Evolutionary conservation across 2,113 vertebrate species (phyloP), one percentile per base, ranked within the genome.

Genomic region (Vanacampus margaritifer): DNA sequence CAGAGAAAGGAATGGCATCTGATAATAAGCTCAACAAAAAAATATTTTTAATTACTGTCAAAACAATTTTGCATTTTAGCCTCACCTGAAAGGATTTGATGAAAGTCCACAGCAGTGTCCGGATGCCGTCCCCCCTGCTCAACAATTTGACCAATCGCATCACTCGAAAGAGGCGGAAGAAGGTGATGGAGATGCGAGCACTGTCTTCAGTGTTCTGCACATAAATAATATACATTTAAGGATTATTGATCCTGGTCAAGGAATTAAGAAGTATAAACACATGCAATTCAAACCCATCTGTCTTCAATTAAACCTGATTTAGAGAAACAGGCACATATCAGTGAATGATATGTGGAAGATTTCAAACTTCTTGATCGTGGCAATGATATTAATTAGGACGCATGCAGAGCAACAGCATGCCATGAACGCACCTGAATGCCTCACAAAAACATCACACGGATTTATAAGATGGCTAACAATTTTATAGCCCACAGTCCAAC

Each of bases 1-100:
- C 5, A 77, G 7, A 46, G 2, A 60, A 37, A 3, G 21, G 1
- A 37, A 23, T 24, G 59, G 3, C 5, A 59, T 58, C 14, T 7
- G 17, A 12, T 58, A 58, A 58, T 0, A 36, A 9, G 8, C 8
- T 19, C 7, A 35, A 50, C 19, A 5, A 32, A 32, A 41, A 46
- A 19, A 6, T 46, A 6, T 6, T 46, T 46, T 46, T 19, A 17
- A 14, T 16, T 46, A 35, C 9, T 10, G 51, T 53, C 10, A 53
- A 51, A 53, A 53, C 23, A 53, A 12, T 56, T 28, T 16, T 56
- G 26, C 13, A 28, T 28, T 16, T 5, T 28, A 2, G 11, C 43
- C 91, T 89, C 74, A 97, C 97, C 95, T 99, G 97, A 84, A 99
- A 99, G 39, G 97, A 99, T 78, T 99, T 99, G 85, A 99, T 97